phyloP scores from a whole-genome alignment of 2,888 invertebrate species.

The Imbricaverruca yamaguchii region DNA sequence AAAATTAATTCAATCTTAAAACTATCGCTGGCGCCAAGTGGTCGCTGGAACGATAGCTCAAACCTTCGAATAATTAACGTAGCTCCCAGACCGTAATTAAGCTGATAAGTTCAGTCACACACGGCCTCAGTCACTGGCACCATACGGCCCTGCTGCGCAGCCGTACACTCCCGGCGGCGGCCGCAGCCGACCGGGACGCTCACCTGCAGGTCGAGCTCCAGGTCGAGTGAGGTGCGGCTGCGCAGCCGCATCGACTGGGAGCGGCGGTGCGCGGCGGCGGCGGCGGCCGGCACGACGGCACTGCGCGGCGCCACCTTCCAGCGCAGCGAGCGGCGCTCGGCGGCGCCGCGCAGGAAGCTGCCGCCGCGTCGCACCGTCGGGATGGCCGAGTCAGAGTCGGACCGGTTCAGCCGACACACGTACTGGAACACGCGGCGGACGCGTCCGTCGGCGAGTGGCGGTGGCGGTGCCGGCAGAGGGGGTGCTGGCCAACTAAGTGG shows the following conservation, averaged over 20 bases:
- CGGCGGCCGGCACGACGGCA: constrained; percentile 41
- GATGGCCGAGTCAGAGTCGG: constrained; percentile 95
- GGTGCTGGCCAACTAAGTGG: too few relatives aligned
- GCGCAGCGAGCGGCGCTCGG: constrained; percentile 82
- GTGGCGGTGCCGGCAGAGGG: too few relatives aligned
- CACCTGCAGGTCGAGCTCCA: constrained; percentile 74
- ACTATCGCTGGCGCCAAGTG: too few relatives aligned
- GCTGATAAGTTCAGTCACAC: too few relatives aligned
- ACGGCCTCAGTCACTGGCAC: too few relatives aligned
- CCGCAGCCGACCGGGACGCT: neutral
- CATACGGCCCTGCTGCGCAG: too few relatives aligned
- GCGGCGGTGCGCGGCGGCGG: constrained; percentile 48
- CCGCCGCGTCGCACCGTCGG: constrained; percentile 66
- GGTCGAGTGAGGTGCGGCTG: constrained; percentile 73
- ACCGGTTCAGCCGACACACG: constrained; percentile 68
- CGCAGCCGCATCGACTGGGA: constrained; percentile 22
- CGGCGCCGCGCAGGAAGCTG: constrained; percentile 83
- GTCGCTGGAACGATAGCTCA: too few relatives aligned
- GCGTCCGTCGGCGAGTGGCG: neutral
- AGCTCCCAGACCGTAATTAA: too few relatives aligned
- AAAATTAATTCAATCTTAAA: too few relatives aligned
- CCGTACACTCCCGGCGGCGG: neutral
- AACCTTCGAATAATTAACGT: too few relatives aligned
- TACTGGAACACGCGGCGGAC: constrained; percentile 1
- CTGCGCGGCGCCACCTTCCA: constrained; percentile 48